Evolutionary conservation across 2,113 vertebrate genomes (phyloP).

Genomic region (Paracanthobrama guichenoti): DNA sequence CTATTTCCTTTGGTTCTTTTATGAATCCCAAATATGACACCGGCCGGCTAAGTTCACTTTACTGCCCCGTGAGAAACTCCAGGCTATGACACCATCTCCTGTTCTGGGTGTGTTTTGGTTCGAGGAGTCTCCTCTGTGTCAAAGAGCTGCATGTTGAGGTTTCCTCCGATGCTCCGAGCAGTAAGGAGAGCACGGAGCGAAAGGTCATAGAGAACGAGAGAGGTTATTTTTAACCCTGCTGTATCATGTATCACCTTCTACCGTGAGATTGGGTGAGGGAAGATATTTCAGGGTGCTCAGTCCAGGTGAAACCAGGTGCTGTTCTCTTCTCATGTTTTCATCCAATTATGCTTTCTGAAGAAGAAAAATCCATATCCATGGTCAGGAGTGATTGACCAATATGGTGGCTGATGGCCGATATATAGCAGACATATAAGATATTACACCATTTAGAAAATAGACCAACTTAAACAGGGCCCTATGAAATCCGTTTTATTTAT

Average conservation of each 20-base stretch:
- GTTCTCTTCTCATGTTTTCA: neutral
- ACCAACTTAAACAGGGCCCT: too few relatives aligned
- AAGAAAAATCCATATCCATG: neutral
- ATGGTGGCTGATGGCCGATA: too few relatives aligned
- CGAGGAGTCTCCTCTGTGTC: slow-evolving; percentile 9
- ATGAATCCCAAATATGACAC: neutral
- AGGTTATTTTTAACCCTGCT: slow-evolving; percentile 73
- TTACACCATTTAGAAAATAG: too few relatives aligned
- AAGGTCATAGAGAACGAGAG: slow-evolving; percentile 53
- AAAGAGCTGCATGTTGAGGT: slow-evolving; percentile 20
- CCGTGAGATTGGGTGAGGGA: slow-evolving; percentile 61
- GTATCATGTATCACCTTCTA: slow-evolving; percentile 66
- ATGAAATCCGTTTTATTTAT: too few relatives aligned
- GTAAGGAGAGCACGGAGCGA: slow-evolving; percentile 65
- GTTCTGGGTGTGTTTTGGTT: slow-evolving; percentile 47
- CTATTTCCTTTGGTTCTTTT: neutral
- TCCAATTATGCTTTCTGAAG: neutral
- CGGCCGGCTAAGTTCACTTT: slow-evolving; percentile 2
- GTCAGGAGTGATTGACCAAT: too few relatives aligned
- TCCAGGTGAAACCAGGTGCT: slow-evolving; percentile 48
- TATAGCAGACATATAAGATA: too few relatives aligned
- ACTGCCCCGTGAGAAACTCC: slow-evolving; percentile 33
- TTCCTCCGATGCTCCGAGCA: slow-evolving; percentile 49
- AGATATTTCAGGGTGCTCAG: slow-evolving; percentile 62
- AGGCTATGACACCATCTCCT: slow-evolving; percentile 8